These are phyloP conservation scores for Lepus europaeus DNA, from an alignment of 2,113 vertebrate species.

Conservation along the genomic window DNA sequence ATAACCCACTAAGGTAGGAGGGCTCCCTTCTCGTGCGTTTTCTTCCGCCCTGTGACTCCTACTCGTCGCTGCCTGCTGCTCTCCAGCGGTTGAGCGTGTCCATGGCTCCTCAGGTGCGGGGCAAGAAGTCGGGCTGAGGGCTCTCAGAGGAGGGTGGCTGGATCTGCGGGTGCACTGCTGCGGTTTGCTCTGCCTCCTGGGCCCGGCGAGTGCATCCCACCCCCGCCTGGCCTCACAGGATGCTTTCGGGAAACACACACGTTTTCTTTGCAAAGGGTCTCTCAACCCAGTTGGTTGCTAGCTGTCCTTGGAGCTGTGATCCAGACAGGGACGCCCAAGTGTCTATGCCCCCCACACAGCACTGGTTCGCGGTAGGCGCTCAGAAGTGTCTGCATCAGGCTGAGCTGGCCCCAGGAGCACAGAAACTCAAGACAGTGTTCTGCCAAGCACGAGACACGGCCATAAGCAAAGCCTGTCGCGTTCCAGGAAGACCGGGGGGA, in stretches of 20 bases:
- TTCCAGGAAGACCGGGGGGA: background rate
- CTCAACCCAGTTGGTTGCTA: background rate
- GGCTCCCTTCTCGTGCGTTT: background rate
- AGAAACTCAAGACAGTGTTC: background rate
- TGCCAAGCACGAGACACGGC: rapidly evolving
- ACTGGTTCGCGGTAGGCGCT: background rate
- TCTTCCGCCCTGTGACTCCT: background rate
- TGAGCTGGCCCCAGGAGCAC: background rate
- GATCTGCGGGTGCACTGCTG: background rate
- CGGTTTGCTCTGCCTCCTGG: background rate
- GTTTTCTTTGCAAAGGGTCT: background rate
- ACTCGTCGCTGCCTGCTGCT: background rate
- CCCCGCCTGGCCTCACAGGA: too few species aligned
- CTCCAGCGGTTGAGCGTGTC: background rate
- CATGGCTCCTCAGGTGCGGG: too few species aligned
- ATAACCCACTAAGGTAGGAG: slow-evolving; percentile 93
- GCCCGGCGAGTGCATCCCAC: too few species aligned
- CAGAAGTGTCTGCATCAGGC: background rate
- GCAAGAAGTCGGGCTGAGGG: background rate
- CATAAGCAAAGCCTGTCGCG: rapidly evolving
- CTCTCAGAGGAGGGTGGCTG: background rate
- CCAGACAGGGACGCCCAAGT: too few species aligned
- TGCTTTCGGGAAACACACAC: background rate
- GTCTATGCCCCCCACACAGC: too few species aligned
- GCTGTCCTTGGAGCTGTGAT: rapidly evolving